A percentile compares a stretch with the other conserved stretches of the same genome.
Conservation (phyloP, 2,113 vertebrate species). For the Scomber scombrus region DNA sequence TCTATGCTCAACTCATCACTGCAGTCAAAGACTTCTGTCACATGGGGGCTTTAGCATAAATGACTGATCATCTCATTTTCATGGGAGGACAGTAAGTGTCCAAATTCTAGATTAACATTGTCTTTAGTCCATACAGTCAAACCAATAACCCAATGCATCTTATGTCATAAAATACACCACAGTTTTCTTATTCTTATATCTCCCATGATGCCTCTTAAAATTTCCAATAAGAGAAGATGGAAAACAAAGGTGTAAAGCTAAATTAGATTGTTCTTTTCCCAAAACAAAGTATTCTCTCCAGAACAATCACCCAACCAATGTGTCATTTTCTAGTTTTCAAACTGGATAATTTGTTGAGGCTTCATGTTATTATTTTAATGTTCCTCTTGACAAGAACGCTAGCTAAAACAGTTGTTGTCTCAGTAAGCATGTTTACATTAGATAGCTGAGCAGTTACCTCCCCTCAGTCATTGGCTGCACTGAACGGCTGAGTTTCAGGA, state of each 20-base stretch:
- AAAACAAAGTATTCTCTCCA: constrained; percentile 51
- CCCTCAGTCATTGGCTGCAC: neutral
- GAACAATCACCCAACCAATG: constrained; percentile 68
- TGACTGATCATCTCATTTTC: too few relatives aligned
- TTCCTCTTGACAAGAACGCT: constrained; percentile 52
- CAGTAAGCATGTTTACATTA: constrained; percentile 47
- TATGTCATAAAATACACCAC: constrained; percentile 1
- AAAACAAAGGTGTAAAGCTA: constrained; percentile 58
- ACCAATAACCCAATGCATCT: neutral
- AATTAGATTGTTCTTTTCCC: constrained; percentile 44
- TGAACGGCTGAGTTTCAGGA: constrained; percentile 16
- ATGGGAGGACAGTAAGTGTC: neutral
- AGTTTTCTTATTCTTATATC: neutral
- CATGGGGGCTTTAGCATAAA: too few relatives aligned
- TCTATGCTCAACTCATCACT: too few relatives aligned
- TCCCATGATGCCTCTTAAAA: constrained; percentile 35
- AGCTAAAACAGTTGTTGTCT: constrained; percentile 68
- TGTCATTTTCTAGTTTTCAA: constrained; percentile 64
- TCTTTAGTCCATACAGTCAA: neutral
- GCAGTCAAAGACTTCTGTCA: too few relatives aligned
- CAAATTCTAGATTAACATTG: neutral
- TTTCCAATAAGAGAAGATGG: constrained; percentile 41
- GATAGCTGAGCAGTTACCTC: constrained; percentile 42
- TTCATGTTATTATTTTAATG: constrained; percentile 67
- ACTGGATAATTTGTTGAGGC: constrained; percentile 56